phyloP scores from a whole-genome alignment of 1,140 invertebrate species.

The Drosophila lini region DNA sequence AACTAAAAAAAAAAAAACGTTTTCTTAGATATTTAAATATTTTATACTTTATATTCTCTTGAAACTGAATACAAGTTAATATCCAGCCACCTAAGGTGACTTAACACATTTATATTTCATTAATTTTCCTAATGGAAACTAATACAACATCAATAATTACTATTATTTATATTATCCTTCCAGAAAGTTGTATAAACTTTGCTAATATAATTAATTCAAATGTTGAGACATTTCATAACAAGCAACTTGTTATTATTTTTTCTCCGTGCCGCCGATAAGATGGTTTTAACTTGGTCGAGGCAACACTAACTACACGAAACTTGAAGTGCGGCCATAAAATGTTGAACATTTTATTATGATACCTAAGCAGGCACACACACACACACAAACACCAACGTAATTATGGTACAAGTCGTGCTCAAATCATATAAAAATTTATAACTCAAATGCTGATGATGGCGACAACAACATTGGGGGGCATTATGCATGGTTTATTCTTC shows the following conservation, averaged over 20 bases:
- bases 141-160: neutral
- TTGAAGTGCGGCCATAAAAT: conserved; percentile 55
- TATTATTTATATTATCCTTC: neutral
- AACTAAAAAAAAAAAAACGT: neutral
- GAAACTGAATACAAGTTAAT: neutral
- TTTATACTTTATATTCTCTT: neutral
- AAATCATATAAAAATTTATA: conserved; percentile 78
- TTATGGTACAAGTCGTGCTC: conserved; percentile 49
- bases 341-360: conserved; percentile 54
- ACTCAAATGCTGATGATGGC: conserved; percentile 70
- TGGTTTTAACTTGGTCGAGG: conserved; percentile 8
- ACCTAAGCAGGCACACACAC: conserved; percentile 15
- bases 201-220: neutral
- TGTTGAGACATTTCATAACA: no score
- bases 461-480: conserved; percentile 46
- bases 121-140: neutral
- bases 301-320: conserved; percentile 27
- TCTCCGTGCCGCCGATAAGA: conserved; percentile 7
- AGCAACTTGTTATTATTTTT: neutral
- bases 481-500: conserved; percentile 62
- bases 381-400: conserved; percentile 37
- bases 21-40: neutral
- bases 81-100: neutral
- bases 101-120: neutral
- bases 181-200: neutral